Evolutionary conservation across 2,888 invertebrate genomes (phyloP), one percentile per base, ranked within the genome.

Genomic region (Artemia sinica): DNA sequence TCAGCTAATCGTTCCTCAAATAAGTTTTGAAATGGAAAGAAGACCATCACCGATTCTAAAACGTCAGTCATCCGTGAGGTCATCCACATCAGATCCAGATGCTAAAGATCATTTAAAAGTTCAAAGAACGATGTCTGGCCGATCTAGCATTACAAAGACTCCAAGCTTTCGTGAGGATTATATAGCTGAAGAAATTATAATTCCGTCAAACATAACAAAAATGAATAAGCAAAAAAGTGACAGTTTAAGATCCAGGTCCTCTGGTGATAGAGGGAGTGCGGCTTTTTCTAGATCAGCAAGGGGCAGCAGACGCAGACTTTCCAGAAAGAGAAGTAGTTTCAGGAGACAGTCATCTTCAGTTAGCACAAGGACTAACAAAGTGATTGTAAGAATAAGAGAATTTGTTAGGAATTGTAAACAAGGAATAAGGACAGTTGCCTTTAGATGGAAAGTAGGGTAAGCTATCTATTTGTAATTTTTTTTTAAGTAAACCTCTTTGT

Each of bases 71-170:
- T 58, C 63, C 63, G 63, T 58, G n/a, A n/a, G 14, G 11, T 58
- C 63, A 58, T n/a, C 28, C 14, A 11, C 63, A 9, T 58, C 63
- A 8, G 63, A 58, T n/a, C 63, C 9, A 28, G 63, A 58, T 18
- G 28, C 14, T 10, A n/a, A 28, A 28, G 12, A 18, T n/a, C 63
- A 58, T 28, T 58, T 58, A 28, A 58, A n/a, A 18, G 63, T 58
- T 58, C 63, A 58, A 10, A 58, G 63, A 58, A 58, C 63, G 63
- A 18, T 58, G n/a, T 58, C 63, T 28, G 63, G 63, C 28, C 63
- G 63, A 10, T 58, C 63, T 28, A 58, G 63, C 10, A 58, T 58
- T 18, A 28, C 28, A n/a, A 58, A 58, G 28, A 58, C 63, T 8
- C 63, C 63, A 2, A 58, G 63, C 28, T 58, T 58, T 28, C 63